phyloP scores from a whole-genome alignment of 2,797 vertebrate genomes.

The Gallinago stenura region DNA sequence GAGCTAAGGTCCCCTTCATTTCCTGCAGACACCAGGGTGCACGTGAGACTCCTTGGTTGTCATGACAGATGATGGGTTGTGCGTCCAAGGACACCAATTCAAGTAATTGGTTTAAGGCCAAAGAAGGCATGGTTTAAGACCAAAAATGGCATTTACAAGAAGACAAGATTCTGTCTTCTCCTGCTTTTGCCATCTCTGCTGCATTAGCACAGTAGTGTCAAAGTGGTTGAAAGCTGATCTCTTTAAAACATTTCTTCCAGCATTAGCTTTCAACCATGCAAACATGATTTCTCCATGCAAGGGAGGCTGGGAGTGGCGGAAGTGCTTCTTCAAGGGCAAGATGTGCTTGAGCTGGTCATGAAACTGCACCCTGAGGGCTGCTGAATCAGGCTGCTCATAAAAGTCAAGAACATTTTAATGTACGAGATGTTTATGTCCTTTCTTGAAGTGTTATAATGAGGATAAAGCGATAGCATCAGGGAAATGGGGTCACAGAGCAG shows the following conservation, averaged over 20 bases:
- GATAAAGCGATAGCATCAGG: not conserved
- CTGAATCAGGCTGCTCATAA: constrained; percentile 3
- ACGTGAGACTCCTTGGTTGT: not conserved
- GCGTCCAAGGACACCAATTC: not conserved
- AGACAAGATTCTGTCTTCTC: not conserved
- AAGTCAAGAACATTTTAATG: constrained; percentile 41
- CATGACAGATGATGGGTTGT: fast-evolving
- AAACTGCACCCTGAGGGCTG: constrained; percentile 6
- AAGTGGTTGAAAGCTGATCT: not conserved
- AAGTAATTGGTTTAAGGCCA: not conserved
- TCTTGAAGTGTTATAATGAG: constrained; percentile 14
- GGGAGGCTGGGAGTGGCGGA: not conserved
- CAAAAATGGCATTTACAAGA: not conserved
- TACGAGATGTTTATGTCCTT: not conserved
- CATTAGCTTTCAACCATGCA: not conserved
- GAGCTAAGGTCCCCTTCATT: not conserved
- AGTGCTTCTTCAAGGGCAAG: not conserved
- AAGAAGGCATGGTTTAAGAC: not conserved
- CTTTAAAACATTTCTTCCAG: not conserved
- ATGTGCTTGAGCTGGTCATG: constrained; percentile 9
- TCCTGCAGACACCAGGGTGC: not conserved
- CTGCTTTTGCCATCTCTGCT: not conserved
- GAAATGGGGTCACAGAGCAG: not conserved
- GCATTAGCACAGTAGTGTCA: not conserved
- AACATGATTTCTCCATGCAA: not conserved